Evolutionary conservation across 2,113 vertebrate species (phyloP), one percentile per base, ranked within the genome.

Genomic region (Podilymbus podiceps): DNA sequence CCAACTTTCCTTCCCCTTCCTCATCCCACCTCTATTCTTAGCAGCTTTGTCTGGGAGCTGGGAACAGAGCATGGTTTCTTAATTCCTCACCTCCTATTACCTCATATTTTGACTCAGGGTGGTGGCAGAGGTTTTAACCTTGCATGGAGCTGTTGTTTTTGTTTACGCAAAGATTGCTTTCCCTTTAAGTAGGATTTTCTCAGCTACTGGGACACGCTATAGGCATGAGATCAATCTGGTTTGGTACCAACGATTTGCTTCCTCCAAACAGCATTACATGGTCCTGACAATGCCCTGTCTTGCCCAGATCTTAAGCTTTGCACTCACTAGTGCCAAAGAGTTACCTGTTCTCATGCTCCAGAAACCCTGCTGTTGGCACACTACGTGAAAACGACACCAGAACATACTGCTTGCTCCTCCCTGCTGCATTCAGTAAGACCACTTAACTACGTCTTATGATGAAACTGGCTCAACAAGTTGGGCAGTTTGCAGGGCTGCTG

Each of bases 1-100:
- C 96, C 82, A 66, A 38, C 67, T 93, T 73, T 62, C 85, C 95
- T 95, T 96, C 95, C 95, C 28, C 53, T 97, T 96, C 91, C 93
- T 96, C 87, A 76, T 46, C 53, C 95, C 84, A 93, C 8, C 8
- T 69, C 94, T 96, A 95, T 96, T 97, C 93, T 96, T 95, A 96
- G 96, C 62, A 85, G 58, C 74, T 96, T 96, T 95, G 91, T 91
- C 77, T 89, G 83, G 82, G 53, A 60, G 62, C 60, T 91, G 80
- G 86, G 58, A 95, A 92, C 46, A 85, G 49, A 87, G 31, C 24
- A 20, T 3, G n/a, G 28, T 96, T 94, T 89, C 86, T 60, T 35
- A 85, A 81, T 90, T 87, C 62, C 69, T 93, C 80, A 75, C 64
- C 90, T 96, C 86, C 80, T 82, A 4, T 88, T 89, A 89, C 91